Percentiles rank a stretch among this genome's conserved stretches.
phyloP scores from a whole-genome alignment of 2,797 vertebrate genomes.

The Pangasius djambal region DNA sequence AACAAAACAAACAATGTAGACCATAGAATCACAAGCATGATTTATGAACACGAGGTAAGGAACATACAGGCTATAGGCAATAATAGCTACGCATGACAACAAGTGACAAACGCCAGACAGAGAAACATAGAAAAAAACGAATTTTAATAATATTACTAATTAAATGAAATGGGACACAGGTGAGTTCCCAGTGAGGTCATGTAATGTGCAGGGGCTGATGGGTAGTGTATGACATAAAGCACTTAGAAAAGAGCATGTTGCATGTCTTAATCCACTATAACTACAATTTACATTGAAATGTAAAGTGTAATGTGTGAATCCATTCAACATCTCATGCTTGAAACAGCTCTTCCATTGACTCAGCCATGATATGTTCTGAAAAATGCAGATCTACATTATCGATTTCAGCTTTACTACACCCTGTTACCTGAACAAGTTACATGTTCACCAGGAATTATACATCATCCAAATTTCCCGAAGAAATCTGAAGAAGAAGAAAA shows the following conservation, averaged over 20 bases:
- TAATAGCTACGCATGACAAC: background rate
- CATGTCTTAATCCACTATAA: background rate
- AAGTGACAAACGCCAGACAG: background rate
- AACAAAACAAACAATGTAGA: background rate
- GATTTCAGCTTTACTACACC: background rate
- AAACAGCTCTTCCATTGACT: background rate
- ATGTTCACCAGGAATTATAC: background rate
- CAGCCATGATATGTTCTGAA: no score
- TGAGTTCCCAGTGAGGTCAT: background rate
- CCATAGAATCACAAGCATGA: background rate
- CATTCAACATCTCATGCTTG: no score
- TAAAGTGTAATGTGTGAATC: no score
- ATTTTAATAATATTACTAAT: background rate
- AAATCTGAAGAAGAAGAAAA: background rate
- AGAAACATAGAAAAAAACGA: background rate
- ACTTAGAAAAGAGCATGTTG: background rate
- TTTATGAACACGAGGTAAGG: background rate
- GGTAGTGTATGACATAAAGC: background rate
- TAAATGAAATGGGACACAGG: background rate
- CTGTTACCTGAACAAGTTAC: background rate
- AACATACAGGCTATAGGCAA: background rate
- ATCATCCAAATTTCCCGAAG: background rate
- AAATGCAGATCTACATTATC: no score
- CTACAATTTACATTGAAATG: background rate
- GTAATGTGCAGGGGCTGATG: background rate